Percentiles rank a stretch among this genome's conserved stretches.
phyloP scores from a whole-genome alignment of 2,113 vertebrate genomes.

The Rhinoderma darwinii region DNA sequence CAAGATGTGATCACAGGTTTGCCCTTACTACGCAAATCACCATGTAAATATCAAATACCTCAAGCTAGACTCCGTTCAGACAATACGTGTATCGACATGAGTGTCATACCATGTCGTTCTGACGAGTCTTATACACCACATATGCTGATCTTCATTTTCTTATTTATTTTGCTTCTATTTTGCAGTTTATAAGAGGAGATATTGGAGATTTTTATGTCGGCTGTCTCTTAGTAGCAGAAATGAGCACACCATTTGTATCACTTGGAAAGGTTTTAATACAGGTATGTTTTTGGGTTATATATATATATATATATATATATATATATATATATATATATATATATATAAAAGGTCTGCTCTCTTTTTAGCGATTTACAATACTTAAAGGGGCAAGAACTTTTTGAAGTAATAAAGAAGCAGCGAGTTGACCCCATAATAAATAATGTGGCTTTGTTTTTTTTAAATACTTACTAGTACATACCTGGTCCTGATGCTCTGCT shows the following conservation, averaged over 20 bases:
- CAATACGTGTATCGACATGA: background rate
- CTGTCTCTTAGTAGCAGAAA: constrained; percentile 92
- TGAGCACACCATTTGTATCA: constrained; percentile 98
- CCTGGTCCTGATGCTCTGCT: too few relatives aligned
- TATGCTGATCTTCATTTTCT: background rate
- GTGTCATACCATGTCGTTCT: background rate
- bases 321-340: too few relatives aligned
- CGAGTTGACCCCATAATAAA: too few relatives aligned
- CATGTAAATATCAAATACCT: background rate
- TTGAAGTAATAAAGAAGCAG: too few relatives aligned
- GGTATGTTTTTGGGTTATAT: constrained; percentile 70
- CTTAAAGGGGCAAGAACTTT: too few relatives aligned
- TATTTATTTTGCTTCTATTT: constrained; percentile 34
- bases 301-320: too few relatives aligned
- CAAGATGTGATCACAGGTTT: background rate
- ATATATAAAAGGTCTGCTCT: too few relatives aligned
- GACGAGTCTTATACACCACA: background rate
- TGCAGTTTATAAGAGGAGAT: constrained; percentile 86
- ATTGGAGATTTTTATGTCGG: constrained; percentile 95
- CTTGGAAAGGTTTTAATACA: constrained; percentile 95
- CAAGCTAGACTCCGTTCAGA: background rate
- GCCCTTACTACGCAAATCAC: background rate
- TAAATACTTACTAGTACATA: too few relatives aligned
- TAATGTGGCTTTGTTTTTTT: too few relatives aligned
- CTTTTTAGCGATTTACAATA: too few relatives aligned